Evolutionary conservation across 2,888 invertebrate species (phyloP).

Genomic region (Leptinotarsa tumamoca): DNA sequence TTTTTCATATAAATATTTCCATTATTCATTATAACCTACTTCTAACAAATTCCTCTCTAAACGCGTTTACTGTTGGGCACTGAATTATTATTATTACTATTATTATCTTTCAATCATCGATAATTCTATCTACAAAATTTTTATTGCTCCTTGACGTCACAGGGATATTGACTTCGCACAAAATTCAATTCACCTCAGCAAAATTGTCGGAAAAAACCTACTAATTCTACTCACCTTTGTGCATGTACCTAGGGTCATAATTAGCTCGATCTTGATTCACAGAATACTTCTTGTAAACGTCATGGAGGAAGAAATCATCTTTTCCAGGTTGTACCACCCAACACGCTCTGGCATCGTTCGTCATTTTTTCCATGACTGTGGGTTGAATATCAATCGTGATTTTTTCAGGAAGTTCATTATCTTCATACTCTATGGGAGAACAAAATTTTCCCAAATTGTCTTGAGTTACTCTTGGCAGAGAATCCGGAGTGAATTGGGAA

Average conservation of each 20-base stretch:
- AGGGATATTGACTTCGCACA: too few species aligned
- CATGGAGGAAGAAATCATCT: conserved; percentile 69
- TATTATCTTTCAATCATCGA: too few species aligned
- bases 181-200: too few species aligned
- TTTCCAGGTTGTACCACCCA: conserved; percentile 72
- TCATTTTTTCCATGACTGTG: conserved; percentile 66
- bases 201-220: too few species aligned
- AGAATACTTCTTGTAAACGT: conserved; percentile 67
- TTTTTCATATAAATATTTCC: too few species aligned
- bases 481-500: conserved; percentile 66
- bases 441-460: conserved; percentile 66
- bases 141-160: too few species aligned
- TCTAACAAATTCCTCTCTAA: too few species aligned
- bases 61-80: too few species aligned
- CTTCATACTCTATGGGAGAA: conserved; percentile 65
- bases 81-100: too few species aligned
- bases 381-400: conserved; percentile 49
- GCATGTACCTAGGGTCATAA: conserved; percentile 58
- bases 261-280: conserved; percentile 44
- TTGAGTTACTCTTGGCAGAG: conserved; percentile 68
- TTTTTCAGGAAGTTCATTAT: conserved; percentile 65
- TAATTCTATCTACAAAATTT: too few species aligned
- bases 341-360: conserved; percentile 67
- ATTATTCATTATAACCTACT: too few species aligned
- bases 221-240: conserved; percentile 54